Evolutionary conservation across 2,797 vertebrate species (phyloP), one percentile per base, ranked within the genome.

Genomic region (Lepidocolaptes lacrymiger): DNA sequence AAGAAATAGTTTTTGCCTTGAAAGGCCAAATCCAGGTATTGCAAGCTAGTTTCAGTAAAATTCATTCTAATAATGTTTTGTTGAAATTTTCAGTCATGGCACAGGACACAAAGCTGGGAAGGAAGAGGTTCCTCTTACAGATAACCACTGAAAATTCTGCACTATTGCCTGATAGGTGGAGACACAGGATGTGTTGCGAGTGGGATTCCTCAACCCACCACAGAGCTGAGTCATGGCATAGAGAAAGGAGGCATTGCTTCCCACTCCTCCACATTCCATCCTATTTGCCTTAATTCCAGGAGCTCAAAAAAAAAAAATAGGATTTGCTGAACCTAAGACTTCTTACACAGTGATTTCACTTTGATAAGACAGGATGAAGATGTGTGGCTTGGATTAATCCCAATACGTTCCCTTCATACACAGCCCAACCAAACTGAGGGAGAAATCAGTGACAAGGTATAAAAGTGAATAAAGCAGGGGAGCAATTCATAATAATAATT

Each of bases 281-380:
- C 10, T 8, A 5, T 59, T 86, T 86, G 39, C 44, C 34, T 85
- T 80, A 80, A 85, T 89, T 95, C 71, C 72, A 86, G 58, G 69
- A 88, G n/a, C 73, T 85, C n/a, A 36, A 75, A 91, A 88, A 46
- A 46, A 46, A 44, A 44, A 88, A 86, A 56, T 24, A 66, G 30
- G 24, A 27, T 18, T 88, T 89, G 46, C 79, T 94, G 74, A 89
- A 86, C 48, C 7, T 61, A 61, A 92, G 83, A 80, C 3, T 3
- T 85, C 59, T 72, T 82, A 85, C 20, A 46, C 44, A 91, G 41
- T 59, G 1, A 86, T 88, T 90, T 90, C 37, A 36, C 54, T 78
- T 94, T 54, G 83, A 86, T 90, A 81, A 88, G 9, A 69, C 32
- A 73, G 63, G 21, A 87, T 67, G 59, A 88, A 95, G 77, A 90